phyloP scores from a whole-genome alignment of 2,113 vertebrate species.

The Amphilophus citrinellus region DNA sequence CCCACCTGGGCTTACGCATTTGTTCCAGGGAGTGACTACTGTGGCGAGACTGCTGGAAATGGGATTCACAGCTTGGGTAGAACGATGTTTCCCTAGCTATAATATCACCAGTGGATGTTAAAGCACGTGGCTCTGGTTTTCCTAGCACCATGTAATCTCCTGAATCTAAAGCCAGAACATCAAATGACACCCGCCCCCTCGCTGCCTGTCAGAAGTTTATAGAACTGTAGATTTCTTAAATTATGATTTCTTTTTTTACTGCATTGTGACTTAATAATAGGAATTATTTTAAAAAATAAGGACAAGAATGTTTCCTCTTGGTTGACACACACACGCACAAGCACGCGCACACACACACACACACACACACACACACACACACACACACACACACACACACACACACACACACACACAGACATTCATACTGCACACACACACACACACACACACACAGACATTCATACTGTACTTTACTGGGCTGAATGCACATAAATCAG shows the following conservation, averaged over 20 bases:
- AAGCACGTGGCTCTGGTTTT: not conserved
- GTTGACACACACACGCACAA: not conserved
- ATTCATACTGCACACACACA: not conserved
- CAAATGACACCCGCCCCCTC: not conserved
- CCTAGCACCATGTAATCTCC: not conserved
- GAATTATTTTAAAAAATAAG: not conserved
- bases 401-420: not conserved
- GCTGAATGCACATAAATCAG: not conserved
- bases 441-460: not conserved
- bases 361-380: too few relatives aligned
- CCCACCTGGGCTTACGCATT: constrained; percentile 50
- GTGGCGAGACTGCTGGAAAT: constrained; percentile 37
- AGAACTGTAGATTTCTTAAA: not conserved
- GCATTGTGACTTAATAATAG: not conserved
- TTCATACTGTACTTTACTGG: not conserved
- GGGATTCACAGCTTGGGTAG: constrained; percentile 23
- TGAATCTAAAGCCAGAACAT: not conserved
- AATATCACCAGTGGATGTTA: not conserved
- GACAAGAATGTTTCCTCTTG: not conserved
- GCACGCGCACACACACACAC: too few relatives aligned
- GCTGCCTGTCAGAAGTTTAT: not conserved
- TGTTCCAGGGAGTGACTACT: constrained; percentile 47
- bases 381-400: too few relatives aligned
- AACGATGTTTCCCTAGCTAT: constrained; percentile 5
- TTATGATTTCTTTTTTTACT: not conserved